Conservation (phyloP, 2,113 vertebrate species). For the Caloenas nicobarica region DNA sequence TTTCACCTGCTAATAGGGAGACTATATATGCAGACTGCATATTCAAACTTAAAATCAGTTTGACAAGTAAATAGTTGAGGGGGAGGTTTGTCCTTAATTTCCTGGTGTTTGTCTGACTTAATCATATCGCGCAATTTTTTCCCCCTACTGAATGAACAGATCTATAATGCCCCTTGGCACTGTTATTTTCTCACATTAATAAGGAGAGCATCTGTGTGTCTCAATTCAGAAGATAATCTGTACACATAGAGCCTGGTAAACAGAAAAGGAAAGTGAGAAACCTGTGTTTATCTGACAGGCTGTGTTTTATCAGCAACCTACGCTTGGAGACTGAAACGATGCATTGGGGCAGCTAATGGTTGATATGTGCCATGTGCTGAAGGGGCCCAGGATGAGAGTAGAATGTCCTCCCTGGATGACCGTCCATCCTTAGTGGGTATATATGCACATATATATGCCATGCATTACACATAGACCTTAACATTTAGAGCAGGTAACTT, state of each 20-base stretch:
- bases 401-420: neutral
- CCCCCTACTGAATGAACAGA: neutral
- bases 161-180: constrained; percentile 25
- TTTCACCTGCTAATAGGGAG: neutral
- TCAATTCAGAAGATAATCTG: neutral
- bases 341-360: neutral
- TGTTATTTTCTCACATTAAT: constrained; percentile 46
- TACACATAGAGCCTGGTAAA: neutral
- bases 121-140: neutral
- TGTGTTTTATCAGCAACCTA: neutral
- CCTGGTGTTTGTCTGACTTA: neutral
- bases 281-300: neutral
- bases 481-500: neutral
- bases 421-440: too few species aligned
- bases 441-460: neutral
- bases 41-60: neutral
- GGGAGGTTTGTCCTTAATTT: neutral
- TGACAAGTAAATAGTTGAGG: neutral
- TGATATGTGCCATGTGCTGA: neutral
- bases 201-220: constrained; percentile 49
- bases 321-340: neutral
- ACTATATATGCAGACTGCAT: neutral
- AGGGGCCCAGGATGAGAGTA: neutral
- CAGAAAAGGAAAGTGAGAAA: neutral
- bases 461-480: fast-evolving